Conservation (phyloP, 2,113 vertebrate genomes). For the Spea multiplicata region DNA sequence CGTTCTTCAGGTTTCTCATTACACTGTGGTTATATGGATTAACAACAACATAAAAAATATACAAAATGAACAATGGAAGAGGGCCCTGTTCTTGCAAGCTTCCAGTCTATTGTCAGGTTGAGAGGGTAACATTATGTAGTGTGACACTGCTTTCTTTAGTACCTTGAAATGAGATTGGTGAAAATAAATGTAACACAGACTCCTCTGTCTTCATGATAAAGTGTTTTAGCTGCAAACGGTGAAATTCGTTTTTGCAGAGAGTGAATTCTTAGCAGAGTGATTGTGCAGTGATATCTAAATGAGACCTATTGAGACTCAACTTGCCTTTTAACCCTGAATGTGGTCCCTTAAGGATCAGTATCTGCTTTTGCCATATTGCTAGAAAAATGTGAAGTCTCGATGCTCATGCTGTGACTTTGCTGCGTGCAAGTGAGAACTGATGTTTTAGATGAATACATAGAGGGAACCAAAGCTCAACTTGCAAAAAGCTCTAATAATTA, state of each 20-base stretch:
- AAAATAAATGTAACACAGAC: neutral
- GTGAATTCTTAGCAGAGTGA: slow-evolving; percentile 16
- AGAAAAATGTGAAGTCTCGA: slow-evolving; percentile 31
- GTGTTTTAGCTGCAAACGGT: neutral
- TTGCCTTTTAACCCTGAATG: slow-evolving; percentile 25
- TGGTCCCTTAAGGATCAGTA: slow-evolving; percentile 39
- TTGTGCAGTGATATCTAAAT: slow-evolving; percentile 37
- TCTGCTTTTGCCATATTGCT: slow-evolving; percentile 33
- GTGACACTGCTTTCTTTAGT: too few relatives aligned
- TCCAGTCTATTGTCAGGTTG: too few relatives aligned
- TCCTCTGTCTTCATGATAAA: neutral
- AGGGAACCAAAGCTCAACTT: neutral
- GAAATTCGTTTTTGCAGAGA: slow-evolving; percentile 10
- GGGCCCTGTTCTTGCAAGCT: too few relatives aligned
- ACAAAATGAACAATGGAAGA: too few relatives aligned
- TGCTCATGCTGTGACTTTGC: slow-evolving; percentile 33
- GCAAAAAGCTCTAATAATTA: neutral
- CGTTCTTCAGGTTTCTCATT: too few relatives aligned
- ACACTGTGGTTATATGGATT: too few relatives aligned
- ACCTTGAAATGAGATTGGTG: neutral
- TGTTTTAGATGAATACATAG: slow-evolving; percentile 19
- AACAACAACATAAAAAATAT: too few relatives aligned
- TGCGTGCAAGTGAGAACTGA: slow-evolving; percentile 29
- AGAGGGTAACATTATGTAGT: too few relatives aligned
- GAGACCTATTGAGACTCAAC: slow-evolving; percentile 35